phyloP scores from a whole-genome alignment of 30 jellyfish, hydroid and myxozoan genomes.

The Aurelia aurita complex sp. Pacific region DNA sequence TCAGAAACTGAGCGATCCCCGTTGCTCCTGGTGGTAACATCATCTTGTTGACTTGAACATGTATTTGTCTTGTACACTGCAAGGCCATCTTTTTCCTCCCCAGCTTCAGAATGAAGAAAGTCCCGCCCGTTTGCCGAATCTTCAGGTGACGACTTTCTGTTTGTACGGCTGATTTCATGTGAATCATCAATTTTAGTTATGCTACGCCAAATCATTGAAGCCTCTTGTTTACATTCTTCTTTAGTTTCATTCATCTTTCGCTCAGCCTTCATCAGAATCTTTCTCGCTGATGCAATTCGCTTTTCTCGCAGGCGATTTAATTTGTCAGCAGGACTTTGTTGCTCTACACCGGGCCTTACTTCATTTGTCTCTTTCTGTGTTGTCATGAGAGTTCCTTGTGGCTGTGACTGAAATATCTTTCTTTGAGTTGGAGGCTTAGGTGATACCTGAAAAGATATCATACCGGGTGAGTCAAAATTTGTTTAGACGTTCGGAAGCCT shows the following conservation, averaged over 20 bases:
- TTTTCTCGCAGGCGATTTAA: background rate
- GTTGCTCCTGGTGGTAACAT: too few relatives aligned
- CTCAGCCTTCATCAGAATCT: constrained; percentile 15
- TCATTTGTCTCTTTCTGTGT: too few relatives aligned
- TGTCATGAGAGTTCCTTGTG: too few relatives aligned
- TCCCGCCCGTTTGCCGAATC: background rate
- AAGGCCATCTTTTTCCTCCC: background rate
- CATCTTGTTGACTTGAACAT: too few relatives aligned
- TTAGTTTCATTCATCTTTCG: background rate
- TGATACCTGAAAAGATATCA: background rate
- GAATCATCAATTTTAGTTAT: constrained; percentile 21
- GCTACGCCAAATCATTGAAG: constrained; percentile 24
- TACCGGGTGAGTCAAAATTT: background rate
- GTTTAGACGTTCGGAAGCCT: background rate
- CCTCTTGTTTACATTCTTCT: background rate
- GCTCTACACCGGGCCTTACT: too few relatives aligned
- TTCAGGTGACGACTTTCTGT: background rate
- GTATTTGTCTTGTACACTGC: background rate
- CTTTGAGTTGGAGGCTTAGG: constrained; percentile 31
- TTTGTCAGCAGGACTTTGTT: background rate
- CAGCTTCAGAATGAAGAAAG: background rate
- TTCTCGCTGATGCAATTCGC: constrained; percentile 10
- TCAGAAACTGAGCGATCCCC: too few relatives aligned
- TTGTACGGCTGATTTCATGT: too few relatives aligned
- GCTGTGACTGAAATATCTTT: background rate